Percentiles rank a stretch among this genome's conserved stretches.
These are phyloP conservation scores for Microcebus griseorufus DNA, from an alignment of 2,113 vertebrate species.

Conservation along the genomic window DNA sequence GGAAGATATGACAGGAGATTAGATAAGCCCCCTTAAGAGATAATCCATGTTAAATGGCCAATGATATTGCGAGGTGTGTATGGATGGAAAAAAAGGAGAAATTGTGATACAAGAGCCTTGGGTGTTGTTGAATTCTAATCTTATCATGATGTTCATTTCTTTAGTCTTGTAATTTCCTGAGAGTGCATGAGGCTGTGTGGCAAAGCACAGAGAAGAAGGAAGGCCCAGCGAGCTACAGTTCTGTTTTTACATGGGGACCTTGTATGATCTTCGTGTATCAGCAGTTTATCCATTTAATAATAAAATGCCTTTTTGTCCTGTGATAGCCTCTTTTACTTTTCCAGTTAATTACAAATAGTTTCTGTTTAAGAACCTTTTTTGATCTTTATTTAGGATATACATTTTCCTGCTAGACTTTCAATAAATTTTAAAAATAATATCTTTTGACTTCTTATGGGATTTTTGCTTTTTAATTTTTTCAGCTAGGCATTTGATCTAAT, in stretches of 20 bases:
- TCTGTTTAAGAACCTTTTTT: constrained; percentile 28
- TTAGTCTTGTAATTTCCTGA: neutral
- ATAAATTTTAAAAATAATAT: neutral
- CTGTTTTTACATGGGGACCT: neutral
- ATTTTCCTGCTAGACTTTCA: neutral
- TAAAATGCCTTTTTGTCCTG: neutral
- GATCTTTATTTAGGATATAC: neutral
- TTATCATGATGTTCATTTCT: neutral
- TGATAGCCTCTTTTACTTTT: neutral
- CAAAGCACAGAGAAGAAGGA: neutral
- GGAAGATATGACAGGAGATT: neutral
- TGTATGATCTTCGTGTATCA: neutral
- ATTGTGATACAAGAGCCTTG: neutral
- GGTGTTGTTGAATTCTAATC: neutral
- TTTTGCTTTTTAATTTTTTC: neutral
- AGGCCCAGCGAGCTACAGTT: neutral
- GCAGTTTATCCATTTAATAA: neutral
- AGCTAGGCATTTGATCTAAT: neutral
- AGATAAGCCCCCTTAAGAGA: neutral
- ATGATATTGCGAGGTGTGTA: neutral
- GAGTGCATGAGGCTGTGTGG: neutral
- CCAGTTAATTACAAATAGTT: neutral
- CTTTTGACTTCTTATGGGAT: neutral
- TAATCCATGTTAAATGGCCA: neutral
- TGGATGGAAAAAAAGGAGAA: neutral